Percentiles rank a stretch among this genome's conserved stretches.
These are phyloP conservation scores for Portevinia maculata DNA, from an alignment of 2,888 invertebrate genomes.

Conservation along the genomic window DNA sequence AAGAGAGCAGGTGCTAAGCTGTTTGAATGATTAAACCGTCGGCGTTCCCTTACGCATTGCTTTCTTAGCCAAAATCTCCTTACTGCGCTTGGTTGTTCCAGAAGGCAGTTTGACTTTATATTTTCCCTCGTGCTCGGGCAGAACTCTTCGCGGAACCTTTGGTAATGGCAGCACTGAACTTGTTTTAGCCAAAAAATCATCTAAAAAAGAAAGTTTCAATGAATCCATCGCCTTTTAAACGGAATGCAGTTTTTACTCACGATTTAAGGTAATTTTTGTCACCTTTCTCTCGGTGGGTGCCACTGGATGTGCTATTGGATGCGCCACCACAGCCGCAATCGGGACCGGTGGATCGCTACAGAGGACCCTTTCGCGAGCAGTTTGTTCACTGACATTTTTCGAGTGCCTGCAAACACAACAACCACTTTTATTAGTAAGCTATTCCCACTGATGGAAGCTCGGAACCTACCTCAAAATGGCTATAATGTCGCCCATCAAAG, in stretches of 20 bases:
- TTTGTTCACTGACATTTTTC: constrained; percentile 85
- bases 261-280: constrained; percentile 74
- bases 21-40: neutral
- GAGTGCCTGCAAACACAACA: constrained; percentile 83
- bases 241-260: constrained; percentile 11
- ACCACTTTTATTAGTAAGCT: neutral
- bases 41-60: constrained; percentile 79
- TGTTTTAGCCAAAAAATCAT: constrained; percentile 27
- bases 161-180: constrained; percentile 76
- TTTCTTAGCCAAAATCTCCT: constrained; percentile 82
- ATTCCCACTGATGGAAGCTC: constrained; percentile 3
- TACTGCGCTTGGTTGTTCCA: constrained; percentile 84
- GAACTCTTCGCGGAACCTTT: constrained; percentile 80
- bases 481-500: constrained; percentile 88
- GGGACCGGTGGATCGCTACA: constrained; percentile 83
- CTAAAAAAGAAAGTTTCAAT: neutral
- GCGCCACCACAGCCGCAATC: constrained; percentile 83
- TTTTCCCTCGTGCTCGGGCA: constrained; percentile 84
- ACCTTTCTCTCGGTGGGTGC: constrained; percentile 62
- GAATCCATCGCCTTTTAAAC: neutral
- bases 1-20: neutral
- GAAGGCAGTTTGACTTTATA: constrained; percentile 84
- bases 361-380: constrained; percentile 85
- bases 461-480: constrained; percentile 86
- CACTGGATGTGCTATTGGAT: constrained; percentile 75